Base-by-base conservation (phyloP, 2,888 invertebrate species). In the Amaurobius ferox region DNA sequence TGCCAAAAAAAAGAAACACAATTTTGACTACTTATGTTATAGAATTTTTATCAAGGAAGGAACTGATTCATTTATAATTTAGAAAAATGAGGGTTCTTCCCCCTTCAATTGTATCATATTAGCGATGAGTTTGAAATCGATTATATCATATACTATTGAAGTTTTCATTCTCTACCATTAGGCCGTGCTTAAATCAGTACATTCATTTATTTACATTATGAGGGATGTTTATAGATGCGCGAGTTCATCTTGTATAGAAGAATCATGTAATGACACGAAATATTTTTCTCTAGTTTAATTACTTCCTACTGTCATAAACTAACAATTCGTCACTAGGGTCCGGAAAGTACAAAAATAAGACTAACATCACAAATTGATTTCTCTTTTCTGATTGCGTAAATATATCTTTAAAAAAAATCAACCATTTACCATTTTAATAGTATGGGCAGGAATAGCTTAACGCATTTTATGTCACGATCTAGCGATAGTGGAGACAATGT, bases 21-120 rank as follows among this genome's bases (percentile, higher is more conserved):
- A 62, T 61, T 26, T 23, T 19, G 55, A 32, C 73, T 35, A 32
- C 76, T 77, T 55, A 68, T 77, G 77, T 71, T 66, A 77, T 64
- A 74, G 64, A 61, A 74, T 81, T 83, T 83, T 71, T 76, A 40
- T 72, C 39, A 55, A 62, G 76, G 77, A 77, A 77, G 72, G 76
- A 77, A 77, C 77, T 77, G 83, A 85, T 85, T 85, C 83, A 85
- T 85, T 85, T 77, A 77, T 85, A 85, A 85, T 85, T 85, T 85
- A 72, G 83, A 85, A 85, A 85, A 85, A 77, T 72, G 77, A 71
- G 40, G 61, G 19, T 61, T 68, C 61, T 68, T 78, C 62, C 62
- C 32, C 30, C n/a, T 13, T 76, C 76, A 44, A 19, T 48, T 66
- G 44, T 39, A 55, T 23, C 23, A 23, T 55, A 55, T 55, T 55